Percentiles rank a stretch among this genome's conserved stretches.
phyloP scores from a whole-genome alignment of 2,888 invertebrate genomes.

The Geotrupes spiniger region DNA sequence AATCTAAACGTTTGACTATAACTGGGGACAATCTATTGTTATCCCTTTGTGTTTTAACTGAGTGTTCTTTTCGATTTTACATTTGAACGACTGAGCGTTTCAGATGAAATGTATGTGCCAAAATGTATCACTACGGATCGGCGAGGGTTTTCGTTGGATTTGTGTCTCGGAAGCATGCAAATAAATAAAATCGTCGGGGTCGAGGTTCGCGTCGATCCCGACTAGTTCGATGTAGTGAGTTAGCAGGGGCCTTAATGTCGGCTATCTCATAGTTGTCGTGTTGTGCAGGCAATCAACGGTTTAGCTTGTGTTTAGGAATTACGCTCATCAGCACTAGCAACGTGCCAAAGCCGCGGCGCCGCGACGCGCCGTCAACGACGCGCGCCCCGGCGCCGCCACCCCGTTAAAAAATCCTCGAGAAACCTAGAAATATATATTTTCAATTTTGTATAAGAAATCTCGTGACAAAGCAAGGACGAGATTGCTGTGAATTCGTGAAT shows the following conservation, averaged over 20 bases:
- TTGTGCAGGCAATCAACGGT: slow-evolving; percentile 51
- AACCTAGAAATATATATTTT: slow-evolving; percentile 37
- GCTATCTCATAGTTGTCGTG: slow-evolving; percentile 51
- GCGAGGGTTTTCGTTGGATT: slow-evolving; percentile 14
- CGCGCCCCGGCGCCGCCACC: too few species aligned
- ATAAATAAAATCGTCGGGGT: too few species aligned
- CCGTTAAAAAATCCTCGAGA: too few species aligned
- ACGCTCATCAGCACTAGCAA: slow-evolving; percentile 12
- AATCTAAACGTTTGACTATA: slow-evolving; percentile 47
- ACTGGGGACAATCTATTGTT: slow-evolving; percentile 50
- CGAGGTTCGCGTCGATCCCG: slow-evolving; percentile 1
- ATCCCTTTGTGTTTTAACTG: slow-evolving; percentile 40
- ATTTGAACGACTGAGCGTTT: too few species aligned
- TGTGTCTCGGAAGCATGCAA: too few species aligned
- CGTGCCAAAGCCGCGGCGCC: slow-evolving; percentile 4
- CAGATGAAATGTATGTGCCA: slow-evolving; percentile 35
- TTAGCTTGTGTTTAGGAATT: slow-evolving; percentile 39
- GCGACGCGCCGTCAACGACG: neutral
- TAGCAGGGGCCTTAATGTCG: slow-evolving; percentile 51
- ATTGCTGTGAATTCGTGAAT: slow-evolving; percentile 27
- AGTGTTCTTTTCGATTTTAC: slow-evolving; percentile 35
- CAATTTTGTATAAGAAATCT: slow-evolving; percentile 33
- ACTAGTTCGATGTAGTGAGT: slow-evolving; percentile 39
- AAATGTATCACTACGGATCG: too few species aligned
- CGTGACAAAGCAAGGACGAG: slow-evolving; percentile 22